These are phyloP conservation scores for Cacoxenus indagator DNA, from an alignment of 2,888 invertebrate genomes.

Conservation along the genomic window DNA sequence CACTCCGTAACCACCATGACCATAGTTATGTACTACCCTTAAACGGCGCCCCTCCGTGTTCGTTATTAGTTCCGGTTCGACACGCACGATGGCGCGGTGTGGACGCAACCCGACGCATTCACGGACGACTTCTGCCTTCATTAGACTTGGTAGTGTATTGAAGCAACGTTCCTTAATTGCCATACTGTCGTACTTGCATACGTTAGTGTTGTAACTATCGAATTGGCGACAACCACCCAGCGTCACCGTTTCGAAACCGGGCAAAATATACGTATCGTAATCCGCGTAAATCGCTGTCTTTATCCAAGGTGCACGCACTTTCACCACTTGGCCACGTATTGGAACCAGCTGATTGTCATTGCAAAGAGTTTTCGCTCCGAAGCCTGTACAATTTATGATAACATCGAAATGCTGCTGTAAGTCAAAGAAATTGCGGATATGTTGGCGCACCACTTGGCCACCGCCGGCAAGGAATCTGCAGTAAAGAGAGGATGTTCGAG, in stretches of 20 bases:
- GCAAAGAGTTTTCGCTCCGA: conserved; percentile 85
- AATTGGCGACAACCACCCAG: conserved; percentile 90
- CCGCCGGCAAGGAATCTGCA: conserved; percentile 75
- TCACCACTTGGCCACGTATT: conserved; percentile 86
- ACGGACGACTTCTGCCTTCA: conserved; percentile 74
- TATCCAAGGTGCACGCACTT: conserved; percentile 89
- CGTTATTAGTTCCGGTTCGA: conserved; percentile 76
- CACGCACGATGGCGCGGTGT: conserved; percentile 79
- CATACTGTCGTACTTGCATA: conserved; percentile 80
- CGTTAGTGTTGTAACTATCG: conserved; percentile 79
- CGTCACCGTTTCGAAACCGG: conserved; percentile 81
- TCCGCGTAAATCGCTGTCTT: conserved; percentile 91
- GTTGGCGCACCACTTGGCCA: conserved; percentile 75
- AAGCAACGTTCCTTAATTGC: conserved; percentile 85
- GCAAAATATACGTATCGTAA: conserved; percentile 87
- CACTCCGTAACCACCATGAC: conserved; percentile 95
- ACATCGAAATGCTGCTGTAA: conserved; percentile 77
- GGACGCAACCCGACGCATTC: conserved; percentile 88
- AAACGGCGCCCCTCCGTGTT: conserved; percentile 69
- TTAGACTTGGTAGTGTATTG: conserved; percentile 80
- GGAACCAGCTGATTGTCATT: conserved; percentile 82
- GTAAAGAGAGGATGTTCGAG: not conserved
- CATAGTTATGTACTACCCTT: conserved; percentile 92
- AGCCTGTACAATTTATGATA: conserved; percentile 87
- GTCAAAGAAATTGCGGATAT: conserved; percentile 76